Evolutionary conservation across 2,888 invertebrate species (phyloP).

Genomic region (Thera britannica): DNA sequence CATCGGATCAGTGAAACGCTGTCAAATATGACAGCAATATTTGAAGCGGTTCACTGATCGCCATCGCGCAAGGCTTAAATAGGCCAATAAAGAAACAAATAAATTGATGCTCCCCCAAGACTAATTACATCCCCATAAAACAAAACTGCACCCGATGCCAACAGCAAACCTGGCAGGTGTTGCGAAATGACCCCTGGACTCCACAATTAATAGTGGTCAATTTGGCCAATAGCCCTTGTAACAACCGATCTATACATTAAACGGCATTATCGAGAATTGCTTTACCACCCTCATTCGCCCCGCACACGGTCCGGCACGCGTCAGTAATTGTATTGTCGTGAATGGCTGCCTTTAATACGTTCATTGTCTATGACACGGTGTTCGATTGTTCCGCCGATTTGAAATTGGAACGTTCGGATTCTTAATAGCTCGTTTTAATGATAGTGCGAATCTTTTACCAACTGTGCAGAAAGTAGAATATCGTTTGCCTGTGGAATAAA

Average conservation of each 20-base stretch:
- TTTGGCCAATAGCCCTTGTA: conserved; percentile 71
- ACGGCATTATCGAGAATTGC: conserved; percentile 75
- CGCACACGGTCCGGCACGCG: conserved; percentile 64
- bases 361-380: conserved; percentile 67
- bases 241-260: conserved; percentile 64
- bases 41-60: too few species aligned
- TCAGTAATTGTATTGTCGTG: conserved; percentile 68
- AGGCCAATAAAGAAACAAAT: background rate
- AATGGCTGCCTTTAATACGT: conserved; percentile 65
- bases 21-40: too few species aligned
- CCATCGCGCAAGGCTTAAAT: too few species aligned
- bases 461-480: too few species aligned
- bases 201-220: conserved; percentile 74
- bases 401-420: conserved; percentile 50
- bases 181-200: conserved; percentile 50
- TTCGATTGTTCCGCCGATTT: conserved; percentile 50
- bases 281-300: conserved; percentile 51
- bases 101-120: background rate
- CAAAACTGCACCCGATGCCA: conserved; percentile 41
- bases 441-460: background rate
- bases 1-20: too few species aligned
- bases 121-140: conserved; percentile 16
- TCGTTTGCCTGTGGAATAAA: too few species aligned
- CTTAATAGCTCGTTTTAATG: background rate
- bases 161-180: conserved; percentile 29